Base-by-base conservation (phyloP, 2,888 invertebrate species). In the Hedya salicella region DNA sequence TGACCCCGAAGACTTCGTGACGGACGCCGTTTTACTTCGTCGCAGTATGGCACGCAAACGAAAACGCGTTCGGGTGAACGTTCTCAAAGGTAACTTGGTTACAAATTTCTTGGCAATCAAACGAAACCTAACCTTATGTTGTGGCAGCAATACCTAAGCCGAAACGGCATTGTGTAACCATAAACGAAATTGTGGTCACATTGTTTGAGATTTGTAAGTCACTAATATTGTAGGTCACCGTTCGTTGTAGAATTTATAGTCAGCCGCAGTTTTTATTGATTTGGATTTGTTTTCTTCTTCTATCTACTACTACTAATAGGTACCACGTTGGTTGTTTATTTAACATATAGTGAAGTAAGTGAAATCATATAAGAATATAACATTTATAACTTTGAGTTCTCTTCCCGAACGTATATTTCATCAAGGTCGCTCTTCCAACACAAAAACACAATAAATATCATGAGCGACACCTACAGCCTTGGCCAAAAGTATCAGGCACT, bases 1-100 rank as follows among this genome's bases (percentile, higher is more conserved):
- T 83, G 84, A 87, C 85, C 85, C 79, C 80, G 80, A 83, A 81
- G 76, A 78, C 75, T 83, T 87, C 85, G 85, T 86, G 86, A 79
- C 84, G 79, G 78, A 78, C 78, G 75, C 78, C 78, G 78, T 78
- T 81, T 76, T 75, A 78, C 76, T 74, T 77, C 80, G 75, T 74
- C 75, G 74, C 70, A 70, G 73, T 77, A 77, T 67, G 74, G 78
- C 86, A 86, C 86, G 84, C 85, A 73, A 86, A 78, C 79, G 77
- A 78, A 82, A 79, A 83, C 81, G 77, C 82, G 79, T 82, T 74
- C 79, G 77, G 80, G 81, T 82, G 81, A 87, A 85, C 75, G 85
- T 81, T 84, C 79, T 75, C 73, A 76, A 44, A 66, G 60, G 73
- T 74, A 77, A 80, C 72, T 79, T 76, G 74, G 78, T 75, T 80